Evolutionary conservation across 2,797 vertebrate species (phyloP).

Genomic region (Gadopsis marmoratus): DNA sequence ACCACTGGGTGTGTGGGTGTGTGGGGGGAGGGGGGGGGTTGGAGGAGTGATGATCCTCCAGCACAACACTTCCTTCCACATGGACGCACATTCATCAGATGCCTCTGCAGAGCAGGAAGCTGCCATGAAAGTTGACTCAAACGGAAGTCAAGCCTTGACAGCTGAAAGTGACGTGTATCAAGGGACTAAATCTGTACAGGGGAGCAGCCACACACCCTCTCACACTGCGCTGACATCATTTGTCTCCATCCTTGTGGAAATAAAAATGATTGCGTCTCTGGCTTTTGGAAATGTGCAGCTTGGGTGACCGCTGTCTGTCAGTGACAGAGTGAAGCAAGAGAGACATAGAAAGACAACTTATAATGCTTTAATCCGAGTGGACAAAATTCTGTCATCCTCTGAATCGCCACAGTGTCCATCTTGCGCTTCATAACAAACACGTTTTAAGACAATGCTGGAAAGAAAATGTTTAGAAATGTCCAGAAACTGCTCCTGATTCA

Average conservation of each 20-base stretch:
- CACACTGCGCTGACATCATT: conserved; percentile 7
- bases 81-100: conserved; percentile 37
- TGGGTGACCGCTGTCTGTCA: conserved; percentile 11
- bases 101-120: conserved; percentile 29
- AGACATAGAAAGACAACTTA: not conserved
- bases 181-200: conserved; percentile 26
- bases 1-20: not conserved
- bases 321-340: conserved; percentile 7
- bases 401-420: not conserved
- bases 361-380: not conserved
- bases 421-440: not conserved
- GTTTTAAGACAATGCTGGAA: not conserved
- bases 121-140: conserved; percentile 52
- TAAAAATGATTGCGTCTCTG: conserved; percentile 34
- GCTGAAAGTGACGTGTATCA: conserved; percentile 34
- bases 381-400: not conserved
- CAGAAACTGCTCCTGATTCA: not conserved
- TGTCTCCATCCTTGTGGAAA: conserved; percentile 43
- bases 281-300: conserved; percentile 6
- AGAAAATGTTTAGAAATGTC: not conserved
- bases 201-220: conserved; percentile 8
- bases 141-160: conserved; percentile 46
- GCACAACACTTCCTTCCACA: conserved; percentile 41
- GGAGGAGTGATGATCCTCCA: not conserved
- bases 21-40: no score